Percentiles rank a stretch among this genome's conserved stretches.
These are phyloP conservation scores for Anhinga anhinga DNA, from an alignment of 2,113 vertebrate species.

Conservation along the genomic window DNA sequence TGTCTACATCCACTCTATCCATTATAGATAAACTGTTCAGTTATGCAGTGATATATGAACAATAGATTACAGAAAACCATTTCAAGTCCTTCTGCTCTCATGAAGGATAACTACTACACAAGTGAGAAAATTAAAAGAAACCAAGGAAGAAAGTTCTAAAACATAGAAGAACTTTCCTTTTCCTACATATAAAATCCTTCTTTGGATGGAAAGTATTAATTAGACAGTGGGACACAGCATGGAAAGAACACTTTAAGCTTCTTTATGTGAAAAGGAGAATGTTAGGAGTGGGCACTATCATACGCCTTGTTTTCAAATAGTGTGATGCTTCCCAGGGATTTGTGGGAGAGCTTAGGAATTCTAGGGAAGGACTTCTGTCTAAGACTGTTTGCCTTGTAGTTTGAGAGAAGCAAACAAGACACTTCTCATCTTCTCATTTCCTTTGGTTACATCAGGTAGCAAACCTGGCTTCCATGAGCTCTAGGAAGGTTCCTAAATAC, in stretches of 20 bases:
- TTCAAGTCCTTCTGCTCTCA: background rate
- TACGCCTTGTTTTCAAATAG: background rate
- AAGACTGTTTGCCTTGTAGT: background rate
- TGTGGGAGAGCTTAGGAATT: background rate
- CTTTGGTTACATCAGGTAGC: background rate
- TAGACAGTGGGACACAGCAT: background rate
- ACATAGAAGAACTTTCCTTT: background rate
- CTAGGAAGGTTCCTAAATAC: background rate
- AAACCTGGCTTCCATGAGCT: background rate
- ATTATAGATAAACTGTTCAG: background rate
- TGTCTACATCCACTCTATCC: background rate
- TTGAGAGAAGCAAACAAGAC: background rate
- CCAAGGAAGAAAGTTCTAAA: background rate
- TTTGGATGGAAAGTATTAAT: background rate
- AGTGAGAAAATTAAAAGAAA: background rate
- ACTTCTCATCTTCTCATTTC: background rate
- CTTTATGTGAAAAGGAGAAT: background rate
- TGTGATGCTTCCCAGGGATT: background rate
- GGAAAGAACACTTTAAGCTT: background rate
- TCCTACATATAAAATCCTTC: background rate
- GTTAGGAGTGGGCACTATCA: background rate
- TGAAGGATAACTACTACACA: background rate
- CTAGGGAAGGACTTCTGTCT: background rate
- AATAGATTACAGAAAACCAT: background rate
- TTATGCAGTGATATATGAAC: background rate